Evolutionary conservation across 2,888 invertebrate species (phyloP).

Genomic region (Phalera bucephala): DNA sequence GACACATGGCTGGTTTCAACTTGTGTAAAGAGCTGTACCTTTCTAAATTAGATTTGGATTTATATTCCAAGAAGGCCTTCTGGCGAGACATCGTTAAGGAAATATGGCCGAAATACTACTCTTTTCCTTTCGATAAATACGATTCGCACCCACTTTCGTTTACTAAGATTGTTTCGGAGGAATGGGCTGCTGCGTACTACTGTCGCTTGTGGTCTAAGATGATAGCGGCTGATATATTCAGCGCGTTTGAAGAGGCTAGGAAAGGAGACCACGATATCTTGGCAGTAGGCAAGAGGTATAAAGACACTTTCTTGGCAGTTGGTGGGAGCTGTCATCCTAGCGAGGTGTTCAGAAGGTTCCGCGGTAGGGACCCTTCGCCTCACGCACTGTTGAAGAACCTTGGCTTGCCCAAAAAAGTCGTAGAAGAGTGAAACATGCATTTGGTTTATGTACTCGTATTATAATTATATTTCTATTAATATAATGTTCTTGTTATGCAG

Average conservation of each 20-base stretch:
- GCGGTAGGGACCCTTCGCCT: conserved; percentile 95
- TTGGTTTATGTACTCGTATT: conserved; percentile 31
- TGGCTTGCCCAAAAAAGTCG: conserved; percentile 70
- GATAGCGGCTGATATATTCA: conserved; percentile 95
- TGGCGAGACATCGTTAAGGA: conserved; percentile 92
- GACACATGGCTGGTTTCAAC: conserved; percentile 90
- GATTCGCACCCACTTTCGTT: conserved; percentile 95
- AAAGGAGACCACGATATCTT: conserved; percentile 74
- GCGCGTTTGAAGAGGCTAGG: conserved; percentile 90
- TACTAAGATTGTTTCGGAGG: conserved; percentile 90
- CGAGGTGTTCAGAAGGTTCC: conserved; percentile 94
- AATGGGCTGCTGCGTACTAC: conserved; percentile 94
- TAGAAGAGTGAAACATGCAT: conserved; percentile 51
- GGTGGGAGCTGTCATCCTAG: conserved; percentile 92
- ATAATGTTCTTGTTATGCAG: conserved; percentile 40
- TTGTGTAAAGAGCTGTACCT: conserved; percentile 92
- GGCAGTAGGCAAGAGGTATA: conserved; percentile 87
- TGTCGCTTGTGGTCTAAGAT: conserved; percentile 93
- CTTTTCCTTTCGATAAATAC: conserved; percentile 88
- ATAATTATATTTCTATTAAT: conserved; percentile 51
- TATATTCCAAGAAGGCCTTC: conserved; percentile 89
- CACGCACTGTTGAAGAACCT: conserved; percentile 89
- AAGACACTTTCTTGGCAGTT: conserved; percentile 91
- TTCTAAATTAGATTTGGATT: conserved; percentile 91
- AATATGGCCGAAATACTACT: conserved; percentile 91